phyloP scores from a whole-genome alignment of 1,140 invertebrate species.

The Zaprionus africanus region DNA sequence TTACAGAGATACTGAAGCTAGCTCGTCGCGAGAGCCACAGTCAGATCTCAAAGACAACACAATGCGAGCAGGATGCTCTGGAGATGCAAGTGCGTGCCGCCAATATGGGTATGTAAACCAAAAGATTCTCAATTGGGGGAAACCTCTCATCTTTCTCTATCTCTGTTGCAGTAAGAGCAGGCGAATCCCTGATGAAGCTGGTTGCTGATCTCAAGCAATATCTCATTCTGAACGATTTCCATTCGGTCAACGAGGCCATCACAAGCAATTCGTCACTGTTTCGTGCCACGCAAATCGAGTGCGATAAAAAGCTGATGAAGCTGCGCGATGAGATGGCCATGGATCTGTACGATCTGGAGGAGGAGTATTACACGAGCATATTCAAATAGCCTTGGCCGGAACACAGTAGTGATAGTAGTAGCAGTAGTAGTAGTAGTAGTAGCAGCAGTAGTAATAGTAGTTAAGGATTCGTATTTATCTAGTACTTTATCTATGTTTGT shows the following conservation, averaged over 20 bases:
- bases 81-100: constrained; percentile 98
- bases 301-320: constrained; percentile 96
- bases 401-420: neutral
- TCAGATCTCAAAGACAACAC: constrained; percentile 93
- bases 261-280: constrained; percentile 95
- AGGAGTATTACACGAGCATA: constrained; percentile 98
- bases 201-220: constrained; percentile 99
- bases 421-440: neutral
- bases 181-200: constrained; percentile 97
- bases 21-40: constrained; percentile 96
- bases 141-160: neutral
- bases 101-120: constrained; percentile 90
- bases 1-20: constrained; percentile 95
- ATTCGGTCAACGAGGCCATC: constrained; percentile 98
- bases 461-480: constrained; percentile 10
- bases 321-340: constrained; percentile 97
- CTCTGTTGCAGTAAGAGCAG: constrained; percentile 90
- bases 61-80: constrained; percentile 97
- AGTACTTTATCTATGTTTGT: constrained; percentile 6
- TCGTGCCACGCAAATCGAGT: constrained; percentile 94
- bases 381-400: constrained; percentile 88
- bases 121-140: neutral
- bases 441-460: neutral
- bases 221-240: constrained; percentile 98
- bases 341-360: constrained; percentile 97